Evolutionary conservation across 2,113 vertebrate species (phyloP).

Genomic region (Hemiscyllium ocellatum): DNA sequence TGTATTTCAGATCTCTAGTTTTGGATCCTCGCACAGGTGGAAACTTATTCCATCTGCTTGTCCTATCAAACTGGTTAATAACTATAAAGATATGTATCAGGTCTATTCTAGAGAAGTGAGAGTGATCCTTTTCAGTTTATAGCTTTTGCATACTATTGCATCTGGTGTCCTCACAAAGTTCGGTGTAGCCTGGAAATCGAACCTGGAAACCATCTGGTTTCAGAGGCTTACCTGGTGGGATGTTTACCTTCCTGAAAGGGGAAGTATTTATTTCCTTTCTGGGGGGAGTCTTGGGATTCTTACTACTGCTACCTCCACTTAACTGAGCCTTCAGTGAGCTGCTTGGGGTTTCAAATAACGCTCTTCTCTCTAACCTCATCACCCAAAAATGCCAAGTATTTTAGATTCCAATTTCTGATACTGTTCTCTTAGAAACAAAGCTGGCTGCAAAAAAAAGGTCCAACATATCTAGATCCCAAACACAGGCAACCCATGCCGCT

Average conservation of each 20-base stretch:
- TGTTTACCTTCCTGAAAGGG: background rate
- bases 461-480: background rate
- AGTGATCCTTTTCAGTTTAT: background rate
- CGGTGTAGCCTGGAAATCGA: background rate
- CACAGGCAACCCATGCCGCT: too few relatives aligned
- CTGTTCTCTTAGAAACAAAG: background rate
- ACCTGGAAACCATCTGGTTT: background rate
- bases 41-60: background rate
- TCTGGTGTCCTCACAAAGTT: background rate
- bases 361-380: background rate
- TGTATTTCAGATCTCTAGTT: background rate
- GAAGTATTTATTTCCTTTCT: background rate
- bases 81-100: background rate
- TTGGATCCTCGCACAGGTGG: background rate
- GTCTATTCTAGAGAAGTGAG: background rate
- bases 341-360: conserved; percentile 16
- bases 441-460: background rate
- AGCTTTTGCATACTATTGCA: background rate
- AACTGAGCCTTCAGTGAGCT: background rate
- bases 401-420: background rate
- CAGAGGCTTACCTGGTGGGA: background rate
- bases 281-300: background rate
- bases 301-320: background rate
- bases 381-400: conserved; percentile 23
- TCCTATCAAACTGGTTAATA: background rate